Conservation (phyloP, 2,797 vertebrate genomes). For the Falco rusticolus region DNA sequence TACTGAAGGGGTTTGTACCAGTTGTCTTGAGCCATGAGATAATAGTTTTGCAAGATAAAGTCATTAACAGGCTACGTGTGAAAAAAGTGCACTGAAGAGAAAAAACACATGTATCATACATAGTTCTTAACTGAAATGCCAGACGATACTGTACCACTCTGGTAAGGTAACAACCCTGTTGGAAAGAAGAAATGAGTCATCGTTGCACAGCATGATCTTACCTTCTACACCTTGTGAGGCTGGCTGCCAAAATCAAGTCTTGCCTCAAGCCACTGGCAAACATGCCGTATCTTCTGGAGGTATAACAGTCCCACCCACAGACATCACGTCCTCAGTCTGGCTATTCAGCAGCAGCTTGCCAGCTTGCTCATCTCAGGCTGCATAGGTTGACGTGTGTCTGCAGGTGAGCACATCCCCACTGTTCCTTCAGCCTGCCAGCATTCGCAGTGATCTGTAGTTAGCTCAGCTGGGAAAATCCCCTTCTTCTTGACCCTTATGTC, state of each 20-base stretch:
- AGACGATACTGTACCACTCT: background rate
- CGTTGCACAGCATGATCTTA: background rate
- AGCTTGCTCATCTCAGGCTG: rapidly evolving
- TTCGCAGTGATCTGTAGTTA: background rate
- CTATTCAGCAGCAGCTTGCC: background rate
- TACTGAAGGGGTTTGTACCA: background rate
- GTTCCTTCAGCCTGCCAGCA: background rate
- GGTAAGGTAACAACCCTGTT: background rate
- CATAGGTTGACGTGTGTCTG: background rate
- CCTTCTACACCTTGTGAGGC: background rate
- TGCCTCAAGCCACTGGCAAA: background rate
- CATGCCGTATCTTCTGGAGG: rapidly evolving
- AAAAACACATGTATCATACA: background rate
- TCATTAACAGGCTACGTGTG: background rate
- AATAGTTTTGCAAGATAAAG: background rate
- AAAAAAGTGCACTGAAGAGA: background rate
- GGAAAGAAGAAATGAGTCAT: background rate
- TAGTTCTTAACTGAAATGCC: background rate
- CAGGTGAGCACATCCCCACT: background rate
- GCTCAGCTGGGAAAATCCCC: background rate
- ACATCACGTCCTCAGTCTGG: background rate
- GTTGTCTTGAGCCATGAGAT: background rate
- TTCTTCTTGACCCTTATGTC: background rate
- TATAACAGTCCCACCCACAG: background rate
- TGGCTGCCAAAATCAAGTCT: background rate